Evolutionary conservation across 2,888 invertebrate species (phyloP).

Genomic region (Mesopsocus fuscifrons): DNA sequence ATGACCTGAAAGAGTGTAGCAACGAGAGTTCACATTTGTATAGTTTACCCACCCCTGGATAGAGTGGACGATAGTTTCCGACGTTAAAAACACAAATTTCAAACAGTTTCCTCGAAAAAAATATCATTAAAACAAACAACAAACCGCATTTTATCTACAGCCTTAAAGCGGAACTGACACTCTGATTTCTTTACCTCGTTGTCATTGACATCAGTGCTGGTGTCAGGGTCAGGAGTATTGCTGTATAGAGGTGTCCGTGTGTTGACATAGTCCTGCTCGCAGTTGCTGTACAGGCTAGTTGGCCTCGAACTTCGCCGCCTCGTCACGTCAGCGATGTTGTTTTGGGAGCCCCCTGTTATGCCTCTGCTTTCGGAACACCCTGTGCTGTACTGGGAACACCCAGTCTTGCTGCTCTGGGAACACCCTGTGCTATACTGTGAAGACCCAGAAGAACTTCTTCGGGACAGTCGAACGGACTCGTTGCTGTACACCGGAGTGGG

Average conservation of each 20-base stretch:
- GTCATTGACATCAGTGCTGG: background rate
- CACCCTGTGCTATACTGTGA: constrained; percentile 1
- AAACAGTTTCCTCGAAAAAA: too few species aligned
- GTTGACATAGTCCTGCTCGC: background rate
- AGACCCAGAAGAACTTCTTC: background rate
- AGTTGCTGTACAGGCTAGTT: constrained; percentile 3
- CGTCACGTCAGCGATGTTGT: background rate
- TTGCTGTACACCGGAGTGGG: constrained; percentile 5
- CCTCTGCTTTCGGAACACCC: background rate
- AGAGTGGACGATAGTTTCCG: too few species aligned
- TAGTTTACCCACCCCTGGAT: too few species aligned
- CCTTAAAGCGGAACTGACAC: too few species aligned
- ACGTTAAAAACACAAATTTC: too few species aligned
- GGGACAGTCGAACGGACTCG: background rate
- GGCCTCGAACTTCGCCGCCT: constrained; percentile 3
- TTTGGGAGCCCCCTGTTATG: background rate
- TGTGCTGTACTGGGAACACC: too few species aligned
- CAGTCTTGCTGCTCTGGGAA: too few species aligned
- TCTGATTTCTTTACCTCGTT: background rate
- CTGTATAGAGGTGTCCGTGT: constrained; percentile 2
- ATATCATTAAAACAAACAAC: too few species aligned
- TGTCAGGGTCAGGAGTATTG: background rate
- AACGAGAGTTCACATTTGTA: too few species aligned
- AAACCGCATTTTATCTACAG: too few species aligned
- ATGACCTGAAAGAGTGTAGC: too few species aligned